Base-by-base conservation (phyloP, 1,140 invertebrate genomes). In the Campoletis sonorensis region DNA sequence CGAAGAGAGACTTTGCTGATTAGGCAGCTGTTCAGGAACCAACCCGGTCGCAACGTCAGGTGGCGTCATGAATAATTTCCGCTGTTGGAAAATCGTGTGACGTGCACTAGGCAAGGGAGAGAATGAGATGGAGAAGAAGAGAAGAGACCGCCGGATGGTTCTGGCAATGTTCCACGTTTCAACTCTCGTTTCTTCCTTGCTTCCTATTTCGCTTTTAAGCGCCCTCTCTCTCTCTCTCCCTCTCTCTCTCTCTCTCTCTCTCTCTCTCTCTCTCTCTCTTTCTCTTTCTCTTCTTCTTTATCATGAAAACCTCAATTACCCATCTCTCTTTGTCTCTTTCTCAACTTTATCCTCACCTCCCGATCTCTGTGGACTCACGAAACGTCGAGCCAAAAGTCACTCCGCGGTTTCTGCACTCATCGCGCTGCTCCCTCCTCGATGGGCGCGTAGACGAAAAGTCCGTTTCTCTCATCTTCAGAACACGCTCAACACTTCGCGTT, bases 1-100 rank as follows among this genome's bases (percentile, higher is more conserved):
- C 26, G 67, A 70, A 70, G 37, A 70, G 37, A 51, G 72, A 75
- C 21, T 54, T 54, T 75, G 72, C 49, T 75, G 45, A 75, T 75
- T 75, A 75, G 72, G 72, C 72, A 75, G 72, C 72, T 75, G 45
- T 54, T 51, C 49, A 54, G 72, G 40, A 72, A 72, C 72, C 72
- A 16, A 27, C 21, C 21, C 3, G 72, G 72, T 49, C 40, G 40
- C 72, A 54, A 49, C 72, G 72, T 75, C 72, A 75, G 72, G 72
- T 75, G 72, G 72, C 26, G 72, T 75, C 72, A 75, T 75, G 72
- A 75, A 75, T 75, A 75, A 75, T 75, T 75, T 75, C 72, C 72
- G 45, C 45, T 54, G 72, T 54, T 49, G 72, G 72, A 75, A 75
- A 73, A 73, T 51, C 40, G 40, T 73, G 40, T 73, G 71, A 71